Evolutionary conservation across 2,797 vertebrate genomes (phyloP), one percentile per base, ranked within the genome.

Genomic region (Enteromius anoplus): DNA sequence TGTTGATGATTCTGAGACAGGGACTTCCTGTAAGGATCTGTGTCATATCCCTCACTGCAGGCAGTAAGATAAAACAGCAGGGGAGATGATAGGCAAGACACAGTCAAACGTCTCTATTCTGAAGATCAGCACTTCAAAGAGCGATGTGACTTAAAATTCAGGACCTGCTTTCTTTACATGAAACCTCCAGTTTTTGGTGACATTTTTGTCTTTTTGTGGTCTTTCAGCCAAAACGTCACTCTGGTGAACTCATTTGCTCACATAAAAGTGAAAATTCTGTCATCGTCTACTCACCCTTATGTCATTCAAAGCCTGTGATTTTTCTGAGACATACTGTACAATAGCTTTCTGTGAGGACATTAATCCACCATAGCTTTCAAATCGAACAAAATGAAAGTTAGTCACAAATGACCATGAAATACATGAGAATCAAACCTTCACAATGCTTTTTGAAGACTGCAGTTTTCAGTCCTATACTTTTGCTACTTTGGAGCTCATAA

Each of bases 41-140:
- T 86, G 78, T 58, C 81, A 82, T 84, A 53, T 81, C 62, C 62
- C 34, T 85, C 81, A 65, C 83, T 70, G 78, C 85, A 78, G 87
- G 87, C 81, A 79, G 85, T 72, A 32, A 62, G 83, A 85, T 79
- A 79, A 86, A 85, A 88, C 87, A 86, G 85, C 82, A 66, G 85
- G 87, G 64, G 69, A 65, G 77, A 86, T 79, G 81, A 84, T 83
- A 62, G 83, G 32, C n/a, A 66, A 75, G 81, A 40, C 64, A 78
- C 58, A 79, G 81, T 70, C 78, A 76, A 81, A 79, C 47, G 14
- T 85, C 70, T 83, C 23, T 29, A 72, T 85, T 88, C 85, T 85
- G 78, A 85, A 79, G 77, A 78, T 68, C 78, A 76, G 76, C 72
- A 86, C 87, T 85, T 85, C 85, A 86, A 88, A 85, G 62, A 81